Conservation (phyloP, 2,113 vertebrate species). For the Mirounga angustirostris region DNA sequence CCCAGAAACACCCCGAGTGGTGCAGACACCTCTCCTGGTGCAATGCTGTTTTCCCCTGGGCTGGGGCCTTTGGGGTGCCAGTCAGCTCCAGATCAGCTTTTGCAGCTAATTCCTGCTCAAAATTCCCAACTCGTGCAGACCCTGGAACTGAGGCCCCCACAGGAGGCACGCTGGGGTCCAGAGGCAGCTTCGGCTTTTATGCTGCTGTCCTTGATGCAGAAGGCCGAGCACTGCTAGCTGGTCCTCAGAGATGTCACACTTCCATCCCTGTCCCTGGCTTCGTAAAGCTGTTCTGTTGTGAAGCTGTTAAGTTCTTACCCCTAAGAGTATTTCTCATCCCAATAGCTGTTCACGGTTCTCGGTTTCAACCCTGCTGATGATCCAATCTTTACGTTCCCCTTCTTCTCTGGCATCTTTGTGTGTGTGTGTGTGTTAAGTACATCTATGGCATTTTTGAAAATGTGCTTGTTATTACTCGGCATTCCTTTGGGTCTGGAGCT, state of each 20-base stretch:
- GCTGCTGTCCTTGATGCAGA: neutral
- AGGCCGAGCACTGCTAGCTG: rapidly evolving
- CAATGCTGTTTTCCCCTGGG: rapidly evolving
- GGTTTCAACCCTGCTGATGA: too few relatives aligned
- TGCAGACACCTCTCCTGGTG: rapidly evolving
- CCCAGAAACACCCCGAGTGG: neutral
- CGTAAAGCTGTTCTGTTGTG: rapidly evolving
- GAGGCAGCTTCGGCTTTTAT: rapidly evolving
- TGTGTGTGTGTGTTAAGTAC: neutral
- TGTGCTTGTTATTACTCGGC: rapidly evolving
- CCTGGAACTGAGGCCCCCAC: too few relatives aligned
- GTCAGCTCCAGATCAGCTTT: neutral
- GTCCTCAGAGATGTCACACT: neutral
- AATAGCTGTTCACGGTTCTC: rapidly evolving
- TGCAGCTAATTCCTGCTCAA: neutral
- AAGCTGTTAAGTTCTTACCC: rapidly evolving
- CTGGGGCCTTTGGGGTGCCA: neutral
- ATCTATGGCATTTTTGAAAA: rapidly evolving
- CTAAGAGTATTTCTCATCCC: neutral
- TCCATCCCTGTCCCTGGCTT: neutral
- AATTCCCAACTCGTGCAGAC: neutral
- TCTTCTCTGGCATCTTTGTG: neutral
- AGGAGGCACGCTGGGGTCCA: rapidly evolving
- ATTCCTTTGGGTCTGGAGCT: too few relatives aligned
- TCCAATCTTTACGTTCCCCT: too few relatives aligned